Conservation (phyloP, 2,113 vertebrate species). For the Leptosomus discolor region DNA sequence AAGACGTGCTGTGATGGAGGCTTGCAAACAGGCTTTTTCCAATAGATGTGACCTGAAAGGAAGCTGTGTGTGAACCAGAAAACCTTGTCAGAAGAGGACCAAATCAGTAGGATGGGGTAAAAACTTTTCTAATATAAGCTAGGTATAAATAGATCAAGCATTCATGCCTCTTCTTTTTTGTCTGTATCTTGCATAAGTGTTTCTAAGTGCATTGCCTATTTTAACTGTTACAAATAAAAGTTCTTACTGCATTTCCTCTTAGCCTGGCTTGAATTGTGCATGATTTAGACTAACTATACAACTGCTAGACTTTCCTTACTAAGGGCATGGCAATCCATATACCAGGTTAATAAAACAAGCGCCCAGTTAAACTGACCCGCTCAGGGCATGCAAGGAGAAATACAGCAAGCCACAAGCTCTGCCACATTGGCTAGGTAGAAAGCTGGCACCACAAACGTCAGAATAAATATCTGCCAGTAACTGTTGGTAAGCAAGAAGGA, state of each 20-base stretch:
- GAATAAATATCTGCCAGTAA: background rate
- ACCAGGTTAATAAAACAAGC: background rate
- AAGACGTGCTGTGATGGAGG: background rate
- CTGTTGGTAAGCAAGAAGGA: background rate
- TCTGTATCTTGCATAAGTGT: background rate
- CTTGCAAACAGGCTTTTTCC: background rate
- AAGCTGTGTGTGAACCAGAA: background rate
- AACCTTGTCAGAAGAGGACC: background rate
- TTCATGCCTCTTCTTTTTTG: background rate
- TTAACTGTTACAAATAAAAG: background rate
- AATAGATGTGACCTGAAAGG: background rate
- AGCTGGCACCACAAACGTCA: background rate
- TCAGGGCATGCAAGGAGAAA: background rate
- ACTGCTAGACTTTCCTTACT: background rate
- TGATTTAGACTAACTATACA: background rate
- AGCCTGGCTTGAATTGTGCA: background rate
- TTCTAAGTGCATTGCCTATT: background rate
- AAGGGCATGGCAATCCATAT: background rate
- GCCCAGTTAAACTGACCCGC: background rate
- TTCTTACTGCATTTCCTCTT: background rate
- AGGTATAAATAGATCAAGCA: background rate
- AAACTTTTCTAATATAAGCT: background rate
- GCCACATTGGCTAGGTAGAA: background rate
- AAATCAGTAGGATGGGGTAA: background rate
- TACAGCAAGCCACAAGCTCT: background rate